A percentile compares a stretch with the other conserved stretches of the same genome.
These are phyloP conservation scores for Helogale parvula DNA, from an alignment of 2,113 vertebrate genomes.

Conservation along the genomic window DNA sequence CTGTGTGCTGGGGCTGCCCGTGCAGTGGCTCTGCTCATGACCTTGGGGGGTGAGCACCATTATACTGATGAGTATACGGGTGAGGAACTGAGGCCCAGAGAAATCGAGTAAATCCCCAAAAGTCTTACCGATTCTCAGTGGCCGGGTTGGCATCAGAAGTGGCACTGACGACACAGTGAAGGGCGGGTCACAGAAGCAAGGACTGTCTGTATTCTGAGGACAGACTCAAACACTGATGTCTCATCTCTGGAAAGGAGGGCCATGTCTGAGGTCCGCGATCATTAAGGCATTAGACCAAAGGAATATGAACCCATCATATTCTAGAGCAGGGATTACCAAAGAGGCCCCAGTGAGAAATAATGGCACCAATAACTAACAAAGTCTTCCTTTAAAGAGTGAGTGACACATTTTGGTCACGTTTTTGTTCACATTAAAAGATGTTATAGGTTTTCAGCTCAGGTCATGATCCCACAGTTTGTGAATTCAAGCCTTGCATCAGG, in stretches of 20 bases:
- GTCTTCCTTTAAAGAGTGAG: background rate
- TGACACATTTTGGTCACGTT: background rate
- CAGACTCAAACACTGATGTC: background rate
- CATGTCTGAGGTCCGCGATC: background rate
- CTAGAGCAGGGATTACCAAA: background rate
- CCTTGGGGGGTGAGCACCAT: background rate
- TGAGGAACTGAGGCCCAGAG: background rate
- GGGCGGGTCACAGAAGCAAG: background rate
- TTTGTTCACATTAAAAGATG: background rate
- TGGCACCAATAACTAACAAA: background rate
- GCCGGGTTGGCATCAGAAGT: background rate
- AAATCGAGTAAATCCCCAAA: background rate
- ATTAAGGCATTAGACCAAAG: background rate
- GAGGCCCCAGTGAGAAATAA: background rate
- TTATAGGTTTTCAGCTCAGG: background rate
- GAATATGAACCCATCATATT: background rate
- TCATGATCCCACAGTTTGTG: too few relatives aligned
- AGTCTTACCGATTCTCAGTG: too few relatives aligned
- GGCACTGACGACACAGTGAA: background rate
- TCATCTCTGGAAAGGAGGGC: background rate
- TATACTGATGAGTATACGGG: background rate
- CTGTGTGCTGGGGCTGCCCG: background rate
- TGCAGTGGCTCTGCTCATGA: too few relatives aligned
- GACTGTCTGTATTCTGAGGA: background rate
- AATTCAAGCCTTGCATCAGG: too few relatives aligned